These are phyloP conservation scores for Rhynchophorus ferrugineus DNA, from an alignment of 1,140 invertebrate species.

Conservation along the genomic window DNA sequence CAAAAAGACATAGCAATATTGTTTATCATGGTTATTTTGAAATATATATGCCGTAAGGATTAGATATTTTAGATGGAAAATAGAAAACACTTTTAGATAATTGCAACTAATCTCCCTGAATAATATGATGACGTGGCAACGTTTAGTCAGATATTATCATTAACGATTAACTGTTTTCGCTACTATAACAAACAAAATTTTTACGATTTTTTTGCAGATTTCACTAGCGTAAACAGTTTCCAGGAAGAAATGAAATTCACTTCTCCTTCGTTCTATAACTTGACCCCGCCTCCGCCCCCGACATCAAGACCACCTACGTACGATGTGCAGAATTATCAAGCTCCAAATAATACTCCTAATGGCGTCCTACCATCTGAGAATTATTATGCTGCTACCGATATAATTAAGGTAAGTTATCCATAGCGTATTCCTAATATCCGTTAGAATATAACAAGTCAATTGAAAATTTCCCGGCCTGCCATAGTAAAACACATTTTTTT, in stretches of 20 bases:
- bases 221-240: constrained; percentile 46
- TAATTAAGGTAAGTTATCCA: constrained; percentile 46
- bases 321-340: constrained; percentile 39
- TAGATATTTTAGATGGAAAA: too few species aligned
- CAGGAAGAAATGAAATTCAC: constrained; percentile 46
- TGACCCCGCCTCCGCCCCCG: constrained; percentile 40
- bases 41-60: too few species aligned
- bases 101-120: too few species aligned
- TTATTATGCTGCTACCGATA: constrained; percentile 70
- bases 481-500: neutral
- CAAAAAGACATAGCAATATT: too few species aligned
- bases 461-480: neutral
- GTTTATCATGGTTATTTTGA: too few species aligned
- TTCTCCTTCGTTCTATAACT: constrained; percentile 44
- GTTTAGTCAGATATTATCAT: too few species aligned
- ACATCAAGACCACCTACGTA: constrained; percentile 40
- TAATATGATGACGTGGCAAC: too few species aligned
- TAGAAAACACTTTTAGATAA: too few species aligned
- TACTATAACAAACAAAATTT: too few species aligned
- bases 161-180: too few species aligned
- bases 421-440: neutral
- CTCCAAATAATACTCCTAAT: constrained; percentile 32
- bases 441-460: neutral
- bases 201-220: constrained; percentile 41
- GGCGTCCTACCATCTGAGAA: constrained; percentile 34